Evolutionary conservation across 2,888 invertebrate species (phyloP).

Genomic region (Dendrolimus houi): DNA sequence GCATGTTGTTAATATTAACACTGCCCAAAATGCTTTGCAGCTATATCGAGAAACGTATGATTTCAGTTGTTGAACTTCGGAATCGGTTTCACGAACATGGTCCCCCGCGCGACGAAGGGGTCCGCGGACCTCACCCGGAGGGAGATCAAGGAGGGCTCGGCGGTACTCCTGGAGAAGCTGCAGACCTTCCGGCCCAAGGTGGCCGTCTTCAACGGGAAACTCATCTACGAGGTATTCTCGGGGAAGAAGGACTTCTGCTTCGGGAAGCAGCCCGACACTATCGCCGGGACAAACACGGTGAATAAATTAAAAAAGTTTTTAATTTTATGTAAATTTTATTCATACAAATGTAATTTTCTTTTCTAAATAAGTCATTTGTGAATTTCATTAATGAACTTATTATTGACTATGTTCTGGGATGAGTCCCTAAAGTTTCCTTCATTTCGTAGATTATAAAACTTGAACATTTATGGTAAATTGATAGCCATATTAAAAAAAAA

Average conservation of each 20-base stretch:
- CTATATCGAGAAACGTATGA: too few relatives aligned
- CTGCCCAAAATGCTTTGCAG: too few relatives aligned
- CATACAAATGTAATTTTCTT: too few relatives aligned
- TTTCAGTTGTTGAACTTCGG: conserved; percentile 88
- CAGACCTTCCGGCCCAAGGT: conserved; percentile 96
- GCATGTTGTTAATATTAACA: too few relatives aligned
- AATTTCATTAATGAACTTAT: too few relatives aligned
- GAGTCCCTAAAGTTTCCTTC: too few relatives aligned
- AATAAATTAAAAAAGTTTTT: conserved; percentile 38
- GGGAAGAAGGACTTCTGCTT: conserved; percentile 98
- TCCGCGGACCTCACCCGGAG: conserved; percentile 95
- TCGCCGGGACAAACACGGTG: conserved; percentile 96
- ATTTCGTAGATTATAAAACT: too few relatives aligned
- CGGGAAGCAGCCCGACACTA: conserved; percentile 94
- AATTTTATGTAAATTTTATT: too few relatives aligned
- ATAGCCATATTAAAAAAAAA: too few relatives aligned
- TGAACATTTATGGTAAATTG: too few relatives aligned
- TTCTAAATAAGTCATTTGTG: too few relatives aligned
- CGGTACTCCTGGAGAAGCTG: conserved; percentile 91
- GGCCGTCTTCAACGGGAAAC: conserved; percentile 98
- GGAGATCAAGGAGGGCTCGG: conserved; percentile 95
- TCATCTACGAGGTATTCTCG: conserved; percentile 98
- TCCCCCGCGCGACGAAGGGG: conserved; percentile 95
- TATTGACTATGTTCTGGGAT: too few relatives aligned
- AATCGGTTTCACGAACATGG: conserved; percentile 99